These are phyloP conservation scores for Dasyurus viverrinus DNA, from an alignment of 2,113 vertebrate genomes.

Conservation along the genomic window DNA sequence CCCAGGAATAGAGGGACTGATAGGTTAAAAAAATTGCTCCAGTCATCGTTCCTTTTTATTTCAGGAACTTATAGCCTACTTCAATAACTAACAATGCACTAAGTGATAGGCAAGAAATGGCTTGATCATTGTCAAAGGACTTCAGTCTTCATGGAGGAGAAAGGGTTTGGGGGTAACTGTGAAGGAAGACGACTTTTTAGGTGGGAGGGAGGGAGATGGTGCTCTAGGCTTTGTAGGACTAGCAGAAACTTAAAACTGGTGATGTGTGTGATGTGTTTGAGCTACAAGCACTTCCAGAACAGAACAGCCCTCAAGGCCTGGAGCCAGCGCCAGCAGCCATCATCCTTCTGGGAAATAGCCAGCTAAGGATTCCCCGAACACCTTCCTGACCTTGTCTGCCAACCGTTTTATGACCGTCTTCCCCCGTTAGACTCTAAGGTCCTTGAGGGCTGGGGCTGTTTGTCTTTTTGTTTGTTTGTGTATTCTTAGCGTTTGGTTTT, in stretches of 20 bases:
- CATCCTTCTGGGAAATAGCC: not conserved
- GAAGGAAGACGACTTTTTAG: not conserved
- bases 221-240: not conserved
- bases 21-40: not conserved
- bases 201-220: not conserved
- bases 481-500: not conserved
- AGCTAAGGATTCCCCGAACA: too few species aligned
- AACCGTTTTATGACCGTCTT: not conserved
- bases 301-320: not conserved
- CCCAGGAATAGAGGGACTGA: not conserved
- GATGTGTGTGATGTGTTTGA: not conserved
- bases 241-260: not conserved
- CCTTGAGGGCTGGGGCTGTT: not conserved
- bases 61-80: not conserved
- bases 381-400: not conserved
- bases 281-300: not conserved
- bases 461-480: not conserved
- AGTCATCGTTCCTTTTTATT: not conserved
- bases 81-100: not conserved
- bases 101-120: not conserved
- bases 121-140: not conserved
- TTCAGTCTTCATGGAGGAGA: not conserved
- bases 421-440: not conserved
- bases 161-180: not conserved
- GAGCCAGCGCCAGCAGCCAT: not conserved